Evolutionary conservation across 2,113 vertebrate genomes (phyloP).

Genomic region (Scopus umbretta): DNA sequence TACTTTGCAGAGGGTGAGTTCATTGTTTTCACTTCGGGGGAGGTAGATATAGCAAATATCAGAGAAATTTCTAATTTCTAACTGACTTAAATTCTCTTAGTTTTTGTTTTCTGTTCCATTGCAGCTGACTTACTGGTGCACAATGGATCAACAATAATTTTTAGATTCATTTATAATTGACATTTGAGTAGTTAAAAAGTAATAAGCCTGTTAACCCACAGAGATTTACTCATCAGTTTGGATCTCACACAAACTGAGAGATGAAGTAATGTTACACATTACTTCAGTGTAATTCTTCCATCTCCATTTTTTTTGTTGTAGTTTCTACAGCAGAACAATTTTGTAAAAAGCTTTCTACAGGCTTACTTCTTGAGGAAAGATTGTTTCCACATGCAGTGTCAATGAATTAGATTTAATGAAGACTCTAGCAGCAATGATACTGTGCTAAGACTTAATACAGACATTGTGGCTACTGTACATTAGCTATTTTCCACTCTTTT

Average conservation of each 20-base stretch:
- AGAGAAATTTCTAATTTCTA: background rate
- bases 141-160: background rate
- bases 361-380: background rate
- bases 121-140: background rate
- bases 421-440: background rate
- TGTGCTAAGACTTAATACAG: background rate
- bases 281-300: background rate
- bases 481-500: slow-evolving; percentile 24
- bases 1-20: background rate
- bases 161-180: background rate
- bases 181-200: background rate
- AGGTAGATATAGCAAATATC: background rate
- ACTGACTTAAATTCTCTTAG: background rate
- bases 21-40: background rate
- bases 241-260: background rate
- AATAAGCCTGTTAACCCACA: background rate
- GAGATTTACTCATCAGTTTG: background rate
- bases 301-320: background rate
- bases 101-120: background rate
- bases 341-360: background rate
- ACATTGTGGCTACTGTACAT: background rate
- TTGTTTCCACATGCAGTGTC: background rate
- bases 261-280: too few species aligned
- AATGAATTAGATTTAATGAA: slow-evolving; percentile 35
- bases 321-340: background rate